phyloP scores from a whole-genome alignment of 2,888 invertebrate species.

The Eremobia ochroleuca region DNA sequence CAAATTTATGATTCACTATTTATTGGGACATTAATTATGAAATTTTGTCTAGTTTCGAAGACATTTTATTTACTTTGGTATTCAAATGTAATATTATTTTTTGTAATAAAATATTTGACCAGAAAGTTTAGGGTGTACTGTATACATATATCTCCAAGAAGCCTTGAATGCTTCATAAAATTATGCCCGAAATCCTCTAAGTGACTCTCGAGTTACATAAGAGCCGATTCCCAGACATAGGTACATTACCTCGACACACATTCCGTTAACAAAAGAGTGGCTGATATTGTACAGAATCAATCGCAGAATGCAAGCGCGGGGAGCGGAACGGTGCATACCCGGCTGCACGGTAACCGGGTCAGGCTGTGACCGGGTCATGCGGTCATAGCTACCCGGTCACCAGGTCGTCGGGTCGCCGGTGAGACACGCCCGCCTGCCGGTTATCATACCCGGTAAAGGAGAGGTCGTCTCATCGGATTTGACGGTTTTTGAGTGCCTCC shows the following conservation, averaged over 20 bases:
- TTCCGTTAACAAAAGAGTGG: slow-evolving; percentile 58
- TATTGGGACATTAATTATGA: background rate
- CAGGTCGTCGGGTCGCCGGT: slow-evolving; percentile 71
- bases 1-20: slow-evolving; percentile 1
- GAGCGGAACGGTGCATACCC: slow-evolving; percentile 73
- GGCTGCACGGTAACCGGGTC: slow-evolving; percentile 80
- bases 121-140: slow-evolving; percentile 1
- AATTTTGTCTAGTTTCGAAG: background rate
- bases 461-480: slow-evolving; percentile 67
- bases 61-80: background rate
- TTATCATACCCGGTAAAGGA: slow-evolving; percentile 55
- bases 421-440: slow-evolving; percentile 69
- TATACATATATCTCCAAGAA: slow-evolving; percentile 1
- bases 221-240: slow-evolving; percentile 14
- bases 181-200: slow-evolving; percentile 2
- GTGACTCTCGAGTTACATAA: slow-evolving; percentile 30
- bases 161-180: slow-evolving; percentile 20
- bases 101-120: background rate
- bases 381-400: slow-evolving; percentile 73
- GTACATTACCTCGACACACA: slow-evolving; percentile 56
- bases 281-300: slow-evolving; percentile 77
- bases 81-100: slow-evolving; percentile 23
- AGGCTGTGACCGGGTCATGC: slow-evolving; percentile 84
- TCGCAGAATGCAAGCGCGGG: slow-evolving; percentile 78
- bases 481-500: slow-evolving; percentile 68